Evolutionary conservation across 2,113 vertebrate species (phyloP).

Genomic region (Dinomys branickii): DNA sequence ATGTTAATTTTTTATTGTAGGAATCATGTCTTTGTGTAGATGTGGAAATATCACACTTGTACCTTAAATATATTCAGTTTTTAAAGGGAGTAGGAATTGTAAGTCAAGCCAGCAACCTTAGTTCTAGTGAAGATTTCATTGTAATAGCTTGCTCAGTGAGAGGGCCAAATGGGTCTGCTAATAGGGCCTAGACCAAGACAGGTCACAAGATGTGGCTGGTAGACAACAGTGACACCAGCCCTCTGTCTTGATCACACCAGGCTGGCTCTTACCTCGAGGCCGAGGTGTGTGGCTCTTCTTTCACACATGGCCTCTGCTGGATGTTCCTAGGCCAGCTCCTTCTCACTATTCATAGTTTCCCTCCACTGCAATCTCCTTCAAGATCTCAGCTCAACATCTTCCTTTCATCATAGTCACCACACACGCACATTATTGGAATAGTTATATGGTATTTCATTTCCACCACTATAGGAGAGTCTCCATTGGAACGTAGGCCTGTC

Average conservation of each 20-base stretch:
- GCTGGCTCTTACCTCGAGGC: neutral
- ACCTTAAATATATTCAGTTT: neutral
- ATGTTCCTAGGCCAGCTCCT: neutral
- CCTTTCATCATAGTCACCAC: neutral
- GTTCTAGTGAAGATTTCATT: neutral
- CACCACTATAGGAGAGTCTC: neutral
- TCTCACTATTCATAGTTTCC: neutral
- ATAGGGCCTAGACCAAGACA: neutral
- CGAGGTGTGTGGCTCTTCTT: neutral
- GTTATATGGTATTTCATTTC: neutral
- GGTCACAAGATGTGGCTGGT: too few relatives aligned
- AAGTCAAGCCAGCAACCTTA: neutral
- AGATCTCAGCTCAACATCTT: neutral
- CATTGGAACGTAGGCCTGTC: neutral
- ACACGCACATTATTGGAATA: neutral
- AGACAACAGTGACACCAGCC: rapidly evolving
- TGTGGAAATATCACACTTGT: neutral
- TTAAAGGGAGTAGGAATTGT: neutral
- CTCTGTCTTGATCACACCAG: neutral
- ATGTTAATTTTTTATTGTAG: neutral
- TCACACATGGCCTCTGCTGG: neutral
- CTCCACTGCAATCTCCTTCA: neutral
- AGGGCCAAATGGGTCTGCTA: neutral
- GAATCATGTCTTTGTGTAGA: neutral
- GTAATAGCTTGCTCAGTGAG: too few relatives aligned